These are phyloP conservation scores for Petrophora chlorosata DNA, from an alignment of 2,888 invertebrate species.

Conservation along the genomic window DNA sequence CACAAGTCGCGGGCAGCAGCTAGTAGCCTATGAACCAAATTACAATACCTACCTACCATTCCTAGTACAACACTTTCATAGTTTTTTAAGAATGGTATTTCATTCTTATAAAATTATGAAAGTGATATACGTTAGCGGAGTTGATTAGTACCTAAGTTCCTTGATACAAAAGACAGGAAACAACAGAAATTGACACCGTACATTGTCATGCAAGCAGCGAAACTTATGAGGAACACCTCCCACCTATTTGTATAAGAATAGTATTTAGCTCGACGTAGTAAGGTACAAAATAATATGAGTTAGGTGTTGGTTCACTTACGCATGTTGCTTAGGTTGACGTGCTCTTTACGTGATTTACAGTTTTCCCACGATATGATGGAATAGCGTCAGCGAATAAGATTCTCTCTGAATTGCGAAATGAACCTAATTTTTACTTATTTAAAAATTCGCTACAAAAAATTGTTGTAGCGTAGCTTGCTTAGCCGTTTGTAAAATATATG, in stretches of 20 bases:
- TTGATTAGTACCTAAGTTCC: background rate
- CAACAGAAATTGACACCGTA: slow-evolving; percentile 27
- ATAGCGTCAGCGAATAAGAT: slow-evolving; percentile 42
- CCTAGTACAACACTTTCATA: no score
- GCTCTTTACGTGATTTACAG: slow-evolving; percentile 52
- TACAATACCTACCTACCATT: no score
- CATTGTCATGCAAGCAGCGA: slow-evolving; percentile 41
- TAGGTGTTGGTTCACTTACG: slow-evolving; percentile 11
- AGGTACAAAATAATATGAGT: slow-evolving; percentile 10
- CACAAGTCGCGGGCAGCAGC: no score
- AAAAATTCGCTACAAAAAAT: no score
- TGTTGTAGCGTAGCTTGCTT: no score
- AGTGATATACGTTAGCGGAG: background rate
- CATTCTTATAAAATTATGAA: no score
- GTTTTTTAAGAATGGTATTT: no score
- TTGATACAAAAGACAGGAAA: slow-evolving; percentile 10
- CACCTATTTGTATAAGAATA: slow-evolving; percentile 1
- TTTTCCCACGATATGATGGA: slow-evolving; percentile 49
- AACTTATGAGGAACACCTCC: background rate
- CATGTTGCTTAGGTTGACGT: slow-evolving; percentile 33
- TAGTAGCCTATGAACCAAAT: no score
- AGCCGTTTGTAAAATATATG: no score
- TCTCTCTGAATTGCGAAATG: background rate
- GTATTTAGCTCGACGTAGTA: slow-evolving; percentile 7
- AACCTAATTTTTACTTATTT: no score